Evolutionary conservation across 2,797 vertebrate species (phyloP).

Genomic region (Labroides dimidiatus): DNA sequence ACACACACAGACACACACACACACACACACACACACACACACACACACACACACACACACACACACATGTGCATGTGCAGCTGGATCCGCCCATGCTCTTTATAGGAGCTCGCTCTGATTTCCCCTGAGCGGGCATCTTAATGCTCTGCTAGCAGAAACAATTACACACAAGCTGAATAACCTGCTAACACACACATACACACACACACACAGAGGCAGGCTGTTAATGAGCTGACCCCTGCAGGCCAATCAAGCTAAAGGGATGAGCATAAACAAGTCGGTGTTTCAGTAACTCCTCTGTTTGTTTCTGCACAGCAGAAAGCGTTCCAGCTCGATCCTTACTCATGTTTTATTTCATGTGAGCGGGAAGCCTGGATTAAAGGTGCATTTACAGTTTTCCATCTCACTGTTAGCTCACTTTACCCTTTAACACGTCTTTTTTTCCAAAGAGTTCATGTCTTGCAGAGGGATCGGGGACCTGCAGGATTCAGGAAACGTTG

Average conservation of each 20-base stretch:
- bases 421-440: no score
- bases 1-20: no score
- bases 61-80: no score
- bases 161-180: conserved; percentile 46
- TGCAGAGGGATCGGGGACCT: conserved; percentile 89
- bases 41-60: no score
- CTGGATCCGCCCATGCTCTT: conserved; percentile 1
- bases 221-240: conserved; percentile 57
- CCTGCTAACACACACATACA: conserved; percentile 17
- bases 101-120: conserved; percentile 29
- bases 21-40: no score
- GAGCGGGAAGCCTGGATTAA: conserved; percentile 84
- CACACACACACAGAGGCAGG: conserved; percentile 26
- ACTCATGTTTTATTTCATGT: conserved; percentile 12
- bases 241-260: conserved; percentile 38
- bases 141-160: conserved; percentile 51
- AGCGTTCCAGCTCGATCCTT: no score
- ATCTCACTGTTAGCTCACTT: not conserved
- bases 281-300: no score
- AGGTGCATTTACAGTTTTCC: conserved; percentile 79
- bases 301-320: not conserved
- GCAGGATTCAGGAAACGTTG: conserved; percentile 67
- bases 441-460: not conserved
- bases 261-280: conserved; percentile 53
- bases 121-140: conserved; percentile 44